Evolutionary conservation across 2,113 vertebrate genomes (phyloP), one percentile per base, ranked within the genome.

Genomic region (Rhabdornis inornatus): DNA sequence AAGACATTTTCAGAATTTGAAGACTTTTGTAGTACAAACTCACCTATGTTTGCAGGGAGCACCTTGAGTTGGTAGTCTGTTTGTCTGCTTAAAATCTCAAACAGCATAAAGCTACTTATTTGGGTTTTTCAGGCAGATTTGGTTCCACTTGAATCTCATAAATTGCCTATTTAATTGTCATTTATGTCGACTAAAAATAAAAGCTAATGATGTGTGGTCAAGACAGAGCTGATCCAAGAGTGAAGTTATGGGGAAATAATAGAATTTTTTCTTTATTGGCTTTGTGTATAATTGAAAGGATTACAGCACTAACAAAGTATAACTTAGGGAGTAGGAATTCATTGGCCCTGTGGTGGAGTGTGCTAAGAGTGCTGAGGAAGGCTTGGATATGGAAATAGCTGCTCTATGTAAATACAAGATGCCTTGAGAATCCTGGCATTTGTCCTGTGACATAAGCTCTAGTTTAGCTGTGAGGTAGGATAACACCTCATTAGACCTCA

Each of bases 1-100:
- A 81, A 80, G 64, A 15, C 0, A 2, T 53, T 69, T 61, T 39
- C 31, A 85, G 24, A 33, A 31, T 92, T 60, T 83, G 18, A 37
- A 75, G 25, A 35, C 20, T 77, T 63, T 3, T 20, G 45, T 40
- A 61, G 24, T 78, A n/a, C 7, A 66, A 42, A 18, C 50, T 69
- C 7, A 7, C 1, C 4, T 50, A 0, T 72, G 30, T 27, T 66
- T 72, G 13, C 1, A 0, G 25, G 20, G 11, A 68, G 7, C 6
- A 44, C 23, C 22, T 35, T 47, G n/a, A 30, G 3, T 40, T 74
- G 27, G 7, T 45, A 22, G 17, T 64, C 35, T 40, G 3, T 63
- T 15, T 37, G 33, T 53, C 40, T 60, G 8, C 57, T 52, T 64
- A 55, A 61, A 81, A 74, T 82, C 37, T 74, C 39, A 31, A 74